Percentiles rank a stretch among this genome's conserved stretches.
Evolutionary conservation across 2,113 vertebrate species (phyloP).

Genomic region (Cyphomyrus discorhynchus): DNA sequence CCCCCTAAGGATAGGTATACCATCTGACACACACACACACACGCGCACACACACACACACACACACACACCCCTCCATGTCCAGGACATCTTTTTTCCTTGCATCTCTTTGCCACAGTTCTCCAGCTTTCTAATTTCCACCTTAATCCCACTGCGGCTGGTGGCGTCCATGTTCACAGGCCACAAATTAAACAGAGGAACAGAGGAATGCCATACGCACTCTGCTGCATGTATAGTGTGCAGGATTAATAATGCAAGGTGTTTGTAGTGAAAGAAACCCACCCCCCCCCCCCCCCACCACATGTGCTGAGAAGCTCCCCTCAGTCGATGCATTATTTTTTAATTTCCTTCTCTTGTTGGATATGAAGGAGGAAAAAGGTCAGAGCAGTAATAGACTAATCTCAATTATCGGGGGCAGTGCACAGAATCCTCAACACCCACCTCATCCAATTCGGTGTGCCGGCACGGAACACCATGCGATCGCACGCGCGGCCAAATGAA

Average conservation of each 20-base stretch:
- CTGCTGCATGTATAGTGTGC: conserved; percentile 26
- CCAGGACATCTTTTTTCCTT: neutral
- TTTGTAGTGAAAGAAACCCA: conserved; percentile 39
- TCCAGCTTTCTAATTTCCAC: neutral
- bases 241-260: conserved; percentile 46
- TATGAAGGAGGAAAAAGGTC: conserved; percentile 84
- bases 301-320: conserved; percentile 17
- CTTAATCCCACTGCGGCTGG: neutral
- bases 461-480: conserved; percentile 69
- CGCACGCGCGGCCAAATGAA: conserved; percentile 84
- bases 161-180: conserved; percentile 1
- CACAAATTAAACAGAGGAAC: conserved; percentile 5
- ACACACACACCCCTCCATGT: neutral
- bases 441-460: conserved; percentile 77
- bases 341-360: conserved; percentile 79
- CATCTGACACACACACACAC: neutral
- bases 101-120: neutral
- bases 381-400: conserved; percentile 84
- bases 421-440: conserved; percentile 77
- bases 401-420: conserved; percentile 81
- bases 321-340: conserved; percentile 30
- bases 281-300: conserved; percentile 19
- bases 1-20: neutral
- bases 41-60: neutral
- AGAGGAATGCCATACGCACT: conserved; percentile 3